A percentile compares a stretch with the other conserved stretches of the same genome.
Evolutionary conservation across 2,113 vertebrate genomes (phyloP).

Genomic region (Etheostoma cragini): DNA sequence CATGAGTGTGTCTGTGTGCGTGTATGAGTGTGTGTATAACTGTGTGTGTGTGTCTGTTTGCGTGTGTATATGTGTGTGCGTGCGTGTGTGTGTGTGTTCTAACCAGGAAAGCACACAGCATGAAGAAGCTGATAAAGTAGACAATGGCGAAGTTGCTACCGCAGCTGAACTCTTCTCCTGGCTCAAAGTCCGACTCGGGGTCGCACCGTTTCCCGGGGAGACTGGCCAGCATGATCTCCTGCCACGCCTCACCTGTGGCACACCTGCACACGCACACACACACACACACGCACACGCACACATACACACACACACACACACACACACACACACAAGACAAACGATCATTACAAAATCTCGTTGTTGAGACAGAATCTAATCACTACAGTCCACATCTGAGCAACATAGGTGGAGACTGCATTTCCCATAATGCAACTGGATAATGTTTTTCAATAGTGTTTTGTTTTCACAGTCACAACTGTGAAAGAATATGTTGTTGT

Average conservation of each 20-base stretch:
- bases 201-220: constrained; percentile 92
- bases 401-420: background rate
- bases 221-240: constrained; percentile 93
- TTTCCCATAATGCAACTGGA: background rate
- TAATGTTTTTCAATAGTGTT: background rate
- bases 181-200: constrained; percentile 89
- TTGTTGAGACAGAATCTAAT: background rate
- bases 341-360: background rate
- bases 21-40: constrained; percentile 4
- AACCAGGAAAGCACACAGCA: constrained; percentile 96
- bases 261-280: constrained; percentile 81
- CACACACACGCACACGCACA: background rate
- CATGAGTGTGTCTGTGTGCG: background rate
- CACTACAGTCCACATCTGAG: background rate
- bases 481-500: too few species aligned
- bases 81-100: too few species aligned
- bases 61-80: constrained; percentile 7
- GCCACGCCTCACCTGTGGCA: constrained; percentile 94
- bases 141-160: constrained; percentile 95
- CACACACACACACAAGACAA: background rate
- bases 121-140: constrained; percentile 98
- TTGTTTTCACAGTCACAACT: too few species aligned
- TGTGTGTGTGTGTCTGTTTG: constrained; percentile 7
- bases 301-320: background rate
- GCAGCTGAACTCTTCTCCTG: constrained; percentile 92